Evolutionary conservation across 2,888 invertebrate species (phyloP), one percentile per base, ranked within the genome.

Genomic region (Plagiodera versicolora): DNA sequence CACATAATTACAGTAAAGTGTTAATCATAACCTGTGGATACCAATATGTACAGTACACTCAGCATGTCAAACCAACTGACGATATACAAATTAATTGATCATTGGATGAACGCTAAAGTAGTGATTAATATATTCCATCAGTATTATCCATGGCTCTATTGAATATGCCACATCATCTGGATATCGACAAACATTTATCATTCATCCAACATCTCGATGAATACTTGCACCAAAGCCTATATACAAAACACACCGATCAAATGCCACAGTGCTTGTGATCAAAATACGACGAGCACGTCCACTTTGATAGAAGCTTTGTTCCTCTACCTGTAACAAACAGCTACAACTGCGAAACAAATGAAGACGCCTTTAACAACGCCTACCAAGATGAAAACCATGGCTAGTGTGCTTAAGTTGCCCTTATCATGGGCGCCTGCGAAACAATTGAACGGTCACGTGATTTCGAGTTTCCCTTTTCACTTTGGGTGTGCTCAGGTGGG

Each of bases 341-440:
- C 94, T 88, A 92, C 87, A 85, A 92, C 87, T 84, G 94, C 92
- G 89, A 94, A 94, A 89, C 91, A 91, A 88, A 94, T 89, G 92
- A 94, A 94, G 89, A 94, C 94, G 82, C 89, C 89, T 82, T 90
- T 93, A 84, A 94, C 93, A 84, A 92, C 92, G 82, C 89, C 89
- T 82, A 94, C 91, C 87, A 94, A 89, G 85, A 94, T 90, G 86
- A 94, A 86, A 85, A 94, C 94, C 92, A 94, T 90, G 82, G 86
- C 86, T 83, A 92, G 86, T 80, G 93, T 93, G 87, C 91, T 92
- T 86, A 94, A 87, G 85, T 90, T 90, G 85, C 89, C 87, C 80
- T 87, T 85, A 83, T 87, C 86, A 82, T 87, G 85, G 81, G 86
- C 86, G 84, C 86, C 91, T 91, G 90, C 75, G 82, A 83, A 77